Evolutionary conservation across 2,797 vertebrate genomes (phyloP).

Genomic region (Manis javanica): DNA sequence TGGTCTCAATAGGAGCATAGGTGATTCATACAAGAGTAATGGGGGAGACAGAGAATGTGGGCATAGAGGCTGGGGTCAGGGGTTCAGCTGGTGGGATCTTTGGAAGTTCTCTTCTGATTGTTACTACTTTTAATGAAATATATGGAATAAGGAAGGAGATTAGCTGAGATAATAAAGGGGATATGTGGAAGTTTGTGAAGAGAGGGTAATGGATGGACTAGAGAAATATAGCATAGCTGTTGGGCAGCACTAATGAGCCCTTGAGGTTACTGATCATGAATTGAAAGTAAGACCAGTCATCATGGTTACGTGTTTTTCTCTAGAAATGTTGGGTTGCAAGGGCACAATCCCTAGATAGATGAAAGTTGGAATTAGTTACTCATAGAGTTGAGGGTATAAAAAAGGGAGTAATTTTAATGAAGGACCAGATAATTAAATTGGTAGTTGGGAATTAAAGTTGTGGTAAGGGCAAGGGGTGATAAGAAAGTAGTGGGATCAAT

Average conservation of each 20-base stretch:
- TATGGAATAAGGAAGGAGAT: not conserved
- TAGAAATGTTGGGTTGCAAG: not conserved
- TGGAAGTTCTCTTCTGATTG: not conserved
- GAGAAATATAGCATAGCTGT: not conserved
- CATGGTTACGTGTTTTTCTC: not conserved
- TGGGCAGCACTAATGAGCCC: not conserved
- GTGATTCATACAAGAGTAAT: not conserved
- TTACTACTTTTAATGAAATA: slow-evolving; percentile 1
- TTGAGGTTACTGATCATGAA: not conserved
- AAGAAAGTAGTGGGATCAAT: not conserved
- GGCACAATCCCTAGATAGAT: not conserved
- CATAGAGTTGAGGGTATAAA: not conserved
- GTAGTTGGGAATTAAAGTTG: not conserved
- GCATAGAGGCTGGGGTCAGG: not conserved
- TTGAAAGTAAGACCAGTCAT: not conserved
- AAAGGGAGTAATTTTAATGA: not conserved
- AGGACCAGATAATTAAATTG: not conserved
- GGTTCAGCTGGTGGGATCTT: not conserved
- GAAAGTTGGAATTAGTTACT: not conserved
- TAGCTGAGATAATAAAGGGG: not conserved
- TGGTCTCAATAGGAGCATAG: not conserved
- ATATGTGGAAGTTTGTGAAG: not conserved
- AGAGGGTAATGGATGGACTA: not conserved
- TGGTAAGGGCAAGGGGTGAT: not conserved
- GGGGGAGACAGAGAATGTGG: not conserved